A percentile compares a stretch with the other conserved stretches of the same genome.
phyloP scores from a whole-genome alignment of 92 coral and sea anemone species.

The Virgularia gustaviana region DNA sequence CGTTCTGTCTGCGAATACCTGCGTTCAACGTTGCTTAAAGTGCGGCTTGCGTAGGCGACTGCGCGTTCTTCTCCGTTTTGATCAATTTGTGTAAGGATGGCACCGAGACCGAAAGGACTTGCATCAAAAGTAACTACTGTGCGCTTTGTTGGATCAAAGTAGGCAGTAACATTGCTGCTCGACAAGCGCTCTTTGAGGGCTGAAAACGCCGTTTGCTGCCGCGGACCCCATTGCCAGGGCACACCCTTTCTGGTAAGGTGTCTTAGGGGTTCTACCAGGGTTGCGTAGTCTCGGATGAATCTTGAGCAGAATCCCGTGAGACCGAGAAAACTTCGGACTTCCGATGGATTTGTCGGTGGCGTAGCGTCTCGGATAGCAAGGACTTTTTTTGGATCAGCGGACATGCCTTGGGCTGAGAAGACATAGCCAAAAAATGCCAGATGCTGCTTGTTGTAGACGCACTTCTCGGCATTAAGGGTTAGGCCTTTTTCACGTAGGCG shows the following conservation, averaged over 20 bases:
- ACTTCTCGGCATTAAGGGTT: constrained; percentile 29
- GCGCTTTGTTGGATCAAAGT: constrained; percentile 24
- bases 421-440: constrained; percentile 41
- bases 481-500: constrained; percentile 32
- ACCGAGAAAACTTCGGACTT: constrained; percentile 44
- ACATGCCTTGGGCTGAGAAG: constrained; percentile 42
- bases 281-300: constrained; percentile 34
- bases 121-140: constrained; percentile 42
- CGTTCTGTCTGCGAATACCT: constrained; percentile 45
- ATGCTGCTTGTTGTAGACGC: constrained; percentile 44
- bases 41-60: constrained; percentile 35
- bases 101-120: constrained; percentile 45
- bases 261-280: constrained; percentile 30
- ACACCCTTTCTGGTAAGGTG: constrained; percentile 18
- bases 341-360: constrained; percentile 37
- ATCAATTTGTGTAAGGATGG: constrained; percentile 23
- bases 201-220: constrained; percentile 12
- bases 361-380: constrained; percentile 31
- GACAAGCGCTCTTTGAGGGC: constrained; percentile 23
- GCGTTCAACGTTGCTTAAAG: constrained; percentile 35
- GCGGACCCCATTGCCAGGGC: constrained; percentile 31
- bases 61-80: constrained; percentile 2
- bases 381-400: constrained; percentile 47
- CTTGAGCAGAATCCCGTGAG: constrained; percentile 43
- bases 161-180: constrained; percentile 27